phyloP scores from a whole-genome alignment of 2,113 vertebrate genomes.

The Atlantisia rogersi region DNA sequence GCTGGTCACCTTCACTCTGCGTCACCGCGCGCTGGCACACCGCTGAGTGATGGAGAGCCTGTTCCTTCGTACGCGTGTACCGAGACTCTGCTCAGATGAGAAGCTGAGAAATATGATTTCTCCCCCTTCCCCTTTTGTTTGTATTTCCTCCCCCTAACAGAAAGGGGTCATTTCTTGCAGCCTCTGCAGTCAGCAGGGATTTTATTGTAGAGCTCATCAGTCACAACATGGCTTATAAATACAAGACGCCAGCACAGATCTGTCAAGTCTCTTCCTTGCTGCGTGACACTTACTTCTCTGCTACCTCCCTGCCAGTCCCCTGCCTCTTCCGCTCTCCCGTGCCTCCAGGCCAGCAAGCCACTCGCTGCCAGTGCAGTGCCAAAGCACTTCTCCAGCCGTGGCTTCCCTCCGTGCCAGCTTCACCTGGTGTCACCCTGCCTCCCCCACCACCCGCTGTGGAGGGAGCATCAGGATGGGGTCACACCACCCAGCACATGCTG shows the following conservation, averaged over 20 bases:
- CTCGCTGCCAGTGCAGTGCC: neutral
- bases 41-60: neutral
- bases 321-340: neutral
- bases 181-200: neutral
- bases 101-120: neutral
- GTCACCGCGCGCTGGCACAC: neutral
- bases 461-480: neutral
- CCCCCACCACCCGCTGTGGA: accelerated
- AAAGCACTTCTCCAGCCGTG: neutral
- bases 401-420: neutral
- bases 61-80: neutral
- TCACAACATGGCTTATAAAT: constrained; percentile 21
- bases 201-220: neutral
- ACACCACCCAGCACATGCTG: neutral
- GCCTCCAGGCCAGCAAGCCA: neutral
- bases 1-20: neutral
- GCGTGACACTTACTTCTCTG: neutral
- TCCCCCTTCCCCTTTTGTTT: neutral
- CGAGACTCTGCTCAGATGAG: neutral
- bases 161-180: neutral
- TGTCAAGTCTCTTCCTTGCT: neutral
- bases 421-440: accelerated
- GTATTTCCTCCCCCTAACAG: neutral
- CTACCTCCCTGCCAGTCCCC: neutral
- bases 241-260: neutral